Conservation (phyloP, 2,797 vertebrate genomes). For the Momotus momota region DNA sequence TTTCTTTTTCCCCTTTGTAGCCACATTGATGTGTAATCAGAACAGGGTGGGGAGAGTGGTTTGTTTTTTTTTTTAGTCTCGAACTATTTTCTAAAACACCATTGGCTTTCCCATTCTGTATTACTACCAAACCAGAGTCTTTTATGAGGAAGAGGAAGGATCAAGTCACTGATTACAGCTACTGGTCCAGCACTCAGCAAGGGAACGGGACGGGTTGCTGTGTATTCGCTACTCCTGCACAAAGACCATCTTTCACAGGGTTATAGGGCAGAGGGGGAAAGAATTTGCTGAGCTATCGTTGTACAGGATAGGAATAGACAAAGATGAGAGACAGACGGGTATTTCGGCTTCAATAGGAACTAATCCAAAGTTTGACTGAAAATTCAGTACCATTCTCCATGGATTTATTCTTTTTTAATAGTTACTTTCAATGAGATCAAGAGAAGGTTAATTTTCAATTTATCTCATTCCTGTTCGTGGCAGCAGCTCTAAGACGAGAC, state of each 20-base stretch:
- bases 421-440: not conserved
- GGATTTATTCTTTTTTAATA: not conserved
- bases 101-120: not conserved
- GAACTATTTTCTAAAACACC: not conserved
- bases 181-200: not conserved
- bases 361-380: slow-evolving; percentile 61
- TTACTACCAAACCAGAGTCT: not conserved
- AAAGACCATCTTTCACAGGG: slow-evolving; percentile 48
- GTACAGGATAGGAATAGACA: slow-evolving; percentile 52
- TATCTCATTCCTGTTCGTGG: not conserved
- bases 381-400: not conserved
- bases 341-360: slow-evolving; percentile 46
- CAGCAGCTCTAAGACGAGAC: not conserved
- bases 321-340: slow-evolving; percentile 47
- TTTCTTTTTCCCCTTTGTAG: not conserved
- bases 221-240: not conserved
- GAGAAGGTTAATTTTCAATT: not conserved
- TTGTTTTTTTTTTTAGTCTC: not conserved
- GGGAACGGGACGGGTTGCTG: not conserved
- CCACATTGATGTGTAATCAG: not conserved
- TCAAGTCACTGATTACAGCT: not conserved
- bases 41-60: not conserved
- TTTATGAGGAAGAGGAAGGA: not conserved
- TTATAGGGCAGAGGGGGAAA: slow-evolving; percentile 49
- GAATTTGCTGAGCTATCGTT: slow-evolving; percentile 66